phyloP scores from a whole-genome alignment of 2,113 vertebrate genomes.

The Geococcyx californianus region DNA sequence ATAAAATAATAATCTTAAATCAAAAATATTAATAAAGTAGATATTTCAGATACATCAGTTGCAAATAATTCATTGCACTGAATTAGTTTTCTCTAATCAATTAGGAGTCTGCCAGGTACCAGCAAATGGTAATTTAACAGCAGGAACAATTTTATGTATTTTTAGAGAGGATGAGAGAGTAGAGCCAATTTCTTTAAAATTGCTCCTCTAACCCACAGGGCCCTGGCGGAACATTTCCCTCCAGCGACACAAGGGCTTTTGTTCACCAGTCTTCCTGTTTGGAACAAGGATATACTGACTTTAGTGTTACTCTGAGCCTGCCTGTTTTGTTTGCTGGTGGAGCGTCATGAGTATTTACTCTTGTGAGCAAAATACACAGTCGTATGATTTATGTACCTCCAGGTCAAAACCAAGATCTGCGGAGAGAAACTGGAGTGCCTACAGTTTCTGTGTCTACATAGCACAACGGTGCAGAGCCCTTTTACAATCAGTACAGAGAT shows the following conservation, averaged over 20 bases:
- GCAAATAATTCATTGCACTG: slow-evolving; percentile 45
- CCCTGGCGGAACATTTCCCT: not conserved
- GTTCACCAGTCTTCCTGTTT: not conserved
- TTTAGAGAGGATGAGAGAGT: slow-evolving; percentile 23
- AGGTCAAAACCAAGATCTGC: not conserved
- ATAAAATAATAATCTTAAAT: slow-evolving; percentile 39
- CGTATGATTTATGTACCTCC: not conserved
- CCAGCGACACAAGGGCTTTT: not conserved
- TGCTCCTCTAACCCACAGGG: not conserved
- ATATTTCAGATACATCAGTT: slow-evolving; percentile 54
- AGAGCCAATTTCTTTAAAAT: slow-evolving; percentile 15
- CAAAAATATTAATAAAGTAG: slow-evolving; percentile 45
- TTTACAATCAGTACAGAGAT: not conserved
- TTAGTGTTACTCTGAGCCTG: not conserved
- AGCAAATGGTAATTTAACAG: slow-evolving; percentile 47
- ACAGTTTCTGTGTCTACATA: not conserved
- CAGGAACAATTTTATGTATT: slow-evolving; percentile 18
- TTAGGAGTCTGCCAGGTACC: slow-evolving; percentile 35
- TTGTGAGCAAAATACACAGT: not conserved
- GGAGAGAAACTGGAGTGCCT: not conserved
- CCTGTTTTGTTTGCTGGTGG: not conserved
- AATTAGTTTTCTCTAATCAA: slow-evolving; percentile 44
- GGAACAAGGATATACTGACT: not conserved
- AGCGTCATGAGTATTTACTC: not conserved
- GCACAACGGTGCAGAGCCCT: not conserved